Percentiles rank a stretch among this genome's conserved stretches.
phyloP scores from a whole-genome alignment of 2,113 vertebrate species.

The Lasiurus cinereus region DNA sequence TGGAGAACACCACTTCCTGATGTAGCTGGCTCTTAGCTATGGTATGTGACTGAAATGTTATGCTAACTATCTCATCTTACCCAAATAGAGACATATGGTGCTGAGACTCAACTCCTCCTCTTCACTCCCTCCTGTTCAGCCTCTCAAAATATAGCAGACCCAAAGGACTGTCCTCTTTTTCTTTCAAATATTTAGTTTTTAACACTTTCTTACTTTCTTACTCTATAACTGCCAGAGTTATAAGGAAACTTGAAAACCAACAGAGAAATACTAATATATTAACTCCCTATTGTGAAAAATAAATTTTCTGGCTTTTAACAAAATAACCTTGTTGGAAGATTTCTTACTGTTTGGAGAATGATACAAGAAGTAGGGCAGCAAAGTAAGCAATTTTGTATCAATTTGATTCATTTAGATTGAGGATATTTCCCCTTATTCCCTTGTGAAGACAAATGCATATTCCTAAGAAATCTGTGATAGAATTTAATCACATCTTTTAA shows the following conservation, averaged over 20 bases:
- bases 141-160: not conserved
- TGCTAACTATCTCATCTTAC: too few relatives aligned
- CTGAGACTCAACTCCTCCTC: not conserved
- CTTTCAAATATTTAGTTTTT: not conserved
- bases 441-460: not conserved
- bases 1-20: not conserved
- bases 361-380: not conserved
- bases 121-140: not conserved
- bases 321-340: not conserved
- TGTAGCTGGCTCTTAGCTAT: not conserved
- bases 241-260: constrained; percentile 15
- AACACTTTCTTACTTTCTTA: not conserved
- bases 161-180: not conserved
- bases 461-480: not conserved
- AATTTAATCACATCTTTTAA: not conserved
- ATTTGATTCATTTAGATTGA: constrained; percentile 15
- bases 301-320: not conserved
- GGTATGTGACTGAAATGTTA: not conserved
- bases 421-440: not conserved
- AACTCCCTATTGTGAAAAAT: not conserved
- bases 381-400: not conserved
- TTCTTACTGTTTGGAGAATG: constrained; percentile 20
- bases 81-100: too few relatives aligned
- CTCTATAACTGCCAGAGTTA: not conserved
- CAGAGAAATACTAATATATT: not conserved